Evolutionary conservation across 2,888 invertebrate species (phyloP), one percentile per base, ranked within the genome.

Genomic region (Drosophila paranaensis): DNA sequence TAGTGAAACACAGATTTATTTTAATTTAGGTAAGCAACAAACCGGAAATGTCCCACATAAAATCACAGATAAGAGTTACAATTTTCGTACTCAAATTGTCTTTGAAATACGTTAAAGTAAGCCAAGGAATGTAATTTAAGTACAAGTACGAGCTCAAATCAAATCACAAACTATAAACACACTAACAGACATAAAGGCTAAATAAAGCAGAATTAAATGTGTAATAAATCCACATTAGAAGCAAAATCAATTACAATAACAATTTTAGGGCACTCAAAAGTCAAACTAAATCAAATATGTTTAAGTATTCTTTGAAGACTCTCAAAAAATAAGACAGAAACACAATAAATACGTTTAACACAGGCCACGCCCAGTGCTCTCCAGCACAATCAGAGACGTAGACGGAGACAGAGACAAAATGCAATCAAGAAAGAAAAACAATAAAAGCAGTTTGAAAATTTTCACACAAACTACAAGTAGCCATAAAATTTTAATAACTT

Each of bases 401-500:
- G 20, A 62, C 27, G 27, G 27, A 3, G 20, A 62, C 46, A 43
- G 27, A 65, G 54, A 66, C 53, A 43, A 57, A 64, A 62, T 62
- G 61, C 68, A 77, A 66, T 51, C 58, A 48, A 60, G 48, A 58
- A 63, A 62, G 37, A 71, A 69, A 60, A 74, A 60, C 66, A 64
- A 60, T 64, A 81, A 74, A 79, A 77, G 61, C 25, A 27, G 33
- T 66, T 77, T 71, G 56, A 51, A 82, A 71, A 64, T 58, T 56
- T 79, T 80, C 62, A 80, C 76, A 69, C 56, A 58, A 61, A 35
- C 60, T 61, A 61, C 61, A 68, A 74, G 68, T 63, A 55, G 80
- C 65, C 53, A 73, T 88, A 77, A 88, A 83, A 82, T 68, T 82
- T 74, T 88, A 88, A 83, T 82, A 85, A 85, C 79, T 66, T 77